Percentiles rank a stretch among this genome's conserved stretches.
These are phyloP conservation scores for Syndactyla subalaris DNA, from an alignment of 2,797 vertebrate genomes.

Conservation along the genomic window DNA sequence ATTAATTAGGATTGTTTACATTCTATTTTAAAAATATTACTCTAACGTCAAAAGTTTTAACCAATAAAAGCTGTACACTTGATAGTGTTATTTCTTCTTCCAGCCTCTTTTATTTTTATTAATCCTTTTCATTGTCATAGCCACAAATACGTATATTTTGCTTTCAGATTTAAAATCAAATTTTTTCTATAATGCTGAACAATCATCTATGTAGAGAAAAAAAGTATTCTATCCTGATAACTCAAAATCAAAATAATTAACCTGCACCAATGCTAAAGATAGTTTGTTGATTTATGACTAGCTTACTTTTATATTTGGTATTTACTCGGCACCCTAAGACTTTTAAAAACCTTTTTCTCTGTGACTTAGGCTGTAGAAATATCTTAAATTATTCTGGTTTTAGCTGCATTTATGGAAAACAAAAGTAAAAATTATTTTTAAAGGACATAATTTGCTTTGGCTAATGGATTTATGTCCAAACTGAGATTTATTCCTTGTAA, in stretches of 20 bases:
- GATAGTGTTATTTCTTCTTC: background rate
- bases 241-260: background rate
- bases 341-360: background rate
- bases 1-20: background rate
- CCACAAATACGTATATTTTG: background rate
- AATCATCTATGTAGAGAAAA: background rate
- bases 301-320: background rate
- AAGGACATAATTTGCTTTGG: background rate
- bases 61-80: background rate
- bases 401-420: background rate
- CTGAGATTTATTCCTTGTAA: background rate
- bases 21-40: background rate
- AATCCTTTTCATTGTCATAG: background rate
- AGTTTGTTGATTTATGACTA: background rate
- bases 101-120: background rate
- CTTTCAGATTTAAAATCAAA: background rate
- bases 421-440: background rate
- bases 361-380: background rate
- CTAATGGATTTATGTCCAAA: background rate
- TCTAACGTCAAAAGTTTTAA: background rate
- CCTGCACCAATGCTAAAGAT: background rate
- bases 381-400: background rate
- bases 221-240: background rate
- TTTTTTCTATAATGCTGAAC: background rate
- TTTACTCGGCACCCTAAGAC: background rate